Percentiles rank a stretch among this genome's conserved stretches.
Conservation (phyloP, 2,113 vertebrate species). For the Catharus fuscescens region DNA sequence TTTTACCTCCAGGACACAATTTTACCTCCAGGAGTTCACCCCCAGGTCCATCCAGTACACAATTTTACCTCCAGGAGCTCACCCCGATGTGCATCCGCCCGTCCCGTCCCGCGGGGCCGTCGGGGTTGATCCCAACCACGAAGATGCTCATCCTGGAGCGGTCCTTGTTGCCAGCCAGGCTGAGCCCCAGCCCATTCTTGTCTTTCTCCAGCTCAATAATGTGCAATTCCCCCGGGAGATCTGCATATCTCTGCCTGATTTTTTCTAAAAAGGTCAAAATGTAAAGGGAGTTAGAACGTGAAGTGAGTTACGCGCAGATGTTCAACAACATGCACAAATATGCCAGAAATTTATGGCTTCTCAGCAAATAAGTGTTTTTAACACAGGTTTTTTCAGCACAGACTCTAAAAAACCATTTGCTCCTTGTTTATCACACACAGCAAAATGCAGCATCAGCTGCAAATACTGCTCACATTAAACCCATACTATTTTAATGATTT, state of each 20-base stretch:
- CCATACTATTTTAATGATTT: background rate
- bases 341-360: background rate
- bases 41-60: too few species aligned
- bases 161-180: constrained; percentile 94
- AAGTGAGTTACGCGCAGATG: background rate
- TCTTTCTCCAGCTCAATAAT: constrained; percentile 97
- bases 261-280: constrained; percentile 78
- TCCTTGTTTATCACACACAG: background rate
- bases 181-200: constrained; percentile 92
- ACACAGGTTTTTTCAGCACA: background rate
- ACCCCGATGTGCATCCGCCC: constrained; percentile 88
- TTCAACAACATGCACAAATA: background rate
- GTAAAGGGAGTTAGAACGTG: background rate
- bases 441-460: background rate
- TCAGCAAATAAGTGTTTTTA: background rate
- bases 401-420: background rate
- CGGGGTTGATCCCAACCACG: constrained; percentile 89
- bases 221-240: constrained; percentile 88
- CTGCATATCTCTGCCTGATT: constrained; percentile 92
- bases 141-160: constrained; percentile 93
- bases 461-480: background rate
- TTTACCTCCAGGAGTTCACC: background rate
- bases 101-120: constrained; percentile 84
- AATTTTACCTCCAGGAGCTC: background rate
- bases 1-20: constrained; percentile 83